These are phyloP conservation scores for Stylophora pistillata DNA, from an alignment of 64 coral and sea anemone genomes.

Conservation along the genomic window DNA sequence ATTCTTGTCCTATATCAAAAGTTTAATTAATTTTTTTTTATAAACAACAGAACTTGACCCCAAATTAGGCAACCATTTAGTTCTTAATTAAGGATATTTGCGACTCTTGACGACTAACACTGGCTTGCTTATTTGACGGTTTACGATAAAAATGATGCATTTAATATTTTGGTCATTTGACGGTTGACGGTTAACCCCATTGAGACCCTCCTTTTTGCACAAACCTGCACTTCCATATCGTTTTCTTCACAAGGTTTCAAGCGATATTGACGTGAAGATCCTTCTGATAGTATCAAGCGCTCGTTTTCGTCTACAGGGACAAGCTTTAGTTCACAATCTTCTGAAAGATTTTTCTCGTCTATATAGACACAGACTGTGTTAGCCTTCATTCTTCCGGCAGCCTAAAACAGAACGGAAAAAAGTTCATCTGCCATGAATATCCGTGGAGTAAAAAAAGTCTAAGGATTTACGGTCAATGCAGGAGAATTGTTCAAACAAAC, in stretches of 20 bases:
- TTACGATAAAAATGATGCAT: no score
- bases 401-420: background rate
- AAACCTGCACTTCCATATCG: background rate
- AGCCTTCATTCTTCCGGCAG: background rate
- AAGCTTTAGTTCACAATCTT: constrained; percentile 17
- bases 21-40: no score
- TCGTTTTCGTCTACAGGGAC: background rate
- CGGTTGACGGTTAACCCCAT: no score
- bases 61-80: no score
- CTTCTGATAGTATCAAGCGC: background rate
- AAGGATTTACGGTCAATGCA: background rate
- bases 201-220: no score
- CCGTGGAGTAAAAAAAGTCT: background rate
- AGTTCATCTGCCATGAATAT: background rate
- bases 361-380: background rate
- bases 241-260: constrained; percentile 5
- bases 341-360: constrained; percentile 1
- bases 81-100: no score
- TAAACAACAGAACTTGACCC: no score
- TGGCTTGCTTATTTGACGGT: no score
- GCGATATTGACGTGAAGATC: constrained; percentile 2
- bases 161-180: no score
- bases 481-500: no score
- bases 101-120: no score
- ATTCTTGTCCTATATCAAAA: no score